phyloP scores from a whole-genome alignment of 2,113 vertebrate species.

The Lepidothrix coronata region DNA sequence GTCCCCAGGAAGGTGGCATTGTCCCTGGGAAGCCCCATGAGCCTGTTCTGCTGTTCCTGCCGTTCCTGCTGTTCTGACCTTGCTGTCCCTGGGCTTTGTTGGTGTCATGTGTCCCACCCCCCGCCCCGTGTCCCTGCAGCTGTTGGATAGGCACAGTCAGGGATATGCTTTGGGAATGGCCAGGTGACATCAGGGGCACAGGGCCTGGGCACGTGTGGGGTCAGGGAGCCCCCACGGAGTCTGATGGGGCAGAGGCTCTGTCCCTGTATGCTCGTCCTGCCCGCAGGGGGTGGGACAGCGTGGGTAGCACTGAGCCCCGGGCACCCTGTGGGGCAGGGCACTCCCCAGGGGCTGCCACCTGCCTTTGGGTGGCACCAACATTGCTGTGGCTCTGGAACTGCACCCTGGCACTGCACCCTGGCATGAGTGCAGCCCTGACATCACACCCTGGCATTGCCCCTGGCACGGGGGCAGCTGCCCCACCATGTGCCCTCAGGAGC shows the following conservation, averaged over 20 bases:
- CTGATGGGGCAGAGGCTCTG: neutral
- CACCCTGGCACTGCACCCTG: neutral
- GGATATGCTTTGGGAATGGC: neutral
- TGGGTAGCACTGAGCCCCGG: rapidly evolving
- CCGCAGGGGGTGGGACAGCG: rapidly evolving
- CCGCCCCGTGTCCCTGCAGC: neutral
- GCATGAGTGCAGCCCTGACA: too few relatives aligned
- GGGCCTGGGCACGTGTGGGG: rapidly evolving
- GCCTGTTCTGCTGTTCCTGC: neutral
- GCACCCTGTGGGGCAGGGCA: rapidly evolving
- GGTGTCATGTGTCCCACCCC: neutral
- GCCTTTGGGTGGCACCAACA: neutral
- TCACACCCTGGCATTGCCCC: neutral
- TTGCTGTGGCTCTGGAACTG: neutral
- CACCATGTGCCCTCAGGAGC: rapidly evolving
- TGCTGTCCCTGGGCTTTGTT: neutral
- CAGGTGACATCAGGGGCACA: rapidly evolving
- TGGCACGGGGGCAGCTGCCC: neutral
- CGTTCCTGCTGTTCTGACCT: neutral
- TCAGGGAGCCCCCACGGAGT: rapidly evolving
- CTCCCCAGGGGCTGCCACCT: neutral
- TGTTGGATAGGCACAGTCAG: neutral
- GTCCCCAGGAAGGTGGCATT: neutral
- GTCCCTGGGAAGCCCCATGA: rapidly evolving
- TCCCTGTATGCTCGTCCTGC: neutral